These are phyloP conservation scores for Bombus superbus DNA, from an alignment of 1,140 invertebrate genomes.

Conservation along the genomic window DNA sequence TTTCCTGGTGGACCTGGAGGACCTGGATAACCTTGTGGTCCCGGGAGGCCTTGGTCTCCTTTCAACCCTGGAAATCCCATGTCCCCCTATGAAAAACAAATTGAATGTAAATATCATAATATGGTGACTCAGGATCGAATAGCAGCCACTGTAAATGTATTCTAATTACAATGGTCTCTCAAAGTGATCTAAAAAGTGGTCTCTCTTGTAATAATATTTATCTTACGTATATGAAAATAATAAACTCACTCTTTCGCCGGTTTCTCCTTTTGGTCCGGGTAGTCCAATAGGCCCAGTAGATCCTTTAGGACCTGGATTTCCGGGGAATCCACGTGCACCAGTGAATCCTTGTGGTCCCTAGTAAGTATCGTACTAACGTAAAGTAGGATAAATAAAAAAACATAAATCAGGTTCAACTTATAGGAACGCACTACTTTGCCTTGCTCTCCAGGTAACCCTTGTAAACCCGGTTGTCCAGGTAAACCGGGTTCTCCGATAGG, in stretches of 20 bases:
- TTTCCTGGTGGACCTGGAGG: constrained; percentile 70
- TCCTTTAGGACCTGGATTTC: constrained; percentile 64
- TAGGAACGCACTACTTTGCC: constrained; percentile 64
- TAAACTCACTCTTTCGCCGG: constrained; percentile 57
- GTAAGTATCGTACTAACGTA: background rate
- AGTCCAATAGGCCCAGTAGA: constrained; percentile 61
- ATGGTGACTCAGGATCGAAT: background rate
- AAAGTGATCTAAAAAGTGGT: background rate
- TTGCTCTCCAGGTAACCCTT: constrained; percentile 70
- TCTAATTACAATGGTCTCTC: too few species aligned
- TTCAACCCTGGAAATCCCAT: constrained; percentile 70
- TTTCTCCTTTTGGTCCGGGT: constrained; percentile 65
- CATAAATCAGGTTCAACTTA: background rate
- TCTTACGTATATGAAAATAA: background rate
- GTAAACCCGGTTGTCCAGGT: constrained; percentile 70
- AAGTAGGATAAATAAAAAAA: background rate
- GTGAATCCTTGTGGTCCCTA: constrained; percentile 64
- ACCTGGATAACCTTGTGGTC: constrained; percentile 72
- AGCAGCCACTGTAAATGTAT: background rate
- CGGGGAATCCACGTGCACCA: constrained; percentile 74
- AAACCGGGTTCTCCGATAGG: constrained; percentile 72
- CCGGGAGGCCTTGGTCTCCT: constrained; percentile 73
- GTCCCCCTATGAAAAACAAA: constrained; percentile 55
- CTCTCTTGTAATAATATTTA: background rate
- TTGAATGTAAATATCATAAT: background rate